These are phyloP conservation scores for Spheniscus mendiculus DNA, from an alignment of 2,113 vertebrate genomes.

Conservation along the genomic window DNA sequence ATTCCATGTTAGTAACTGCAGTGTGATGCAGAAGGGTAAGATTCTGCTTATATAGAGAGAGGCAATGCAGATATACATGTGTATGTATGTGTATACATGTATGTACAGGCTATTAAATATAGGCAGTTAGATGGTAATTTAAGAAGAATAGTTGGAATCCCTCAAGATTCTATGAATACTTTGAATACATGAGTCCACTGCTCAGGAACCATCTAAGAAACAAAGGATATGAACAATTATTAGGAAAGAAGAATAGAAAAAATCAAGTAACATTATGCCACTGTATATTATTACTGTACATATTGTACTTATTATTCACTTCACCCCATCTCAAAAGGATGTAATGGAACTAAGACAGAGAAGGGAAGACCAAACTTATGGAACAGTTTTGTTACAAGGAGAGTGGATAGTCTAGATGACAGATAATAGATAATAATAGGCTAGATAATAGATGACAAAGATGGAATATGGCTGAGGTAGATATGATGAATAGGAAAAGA, in stretches of 20 bases:
- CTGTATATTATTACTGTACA: background rate
- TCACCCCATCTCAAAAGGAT: background rate
- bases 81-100: rapidly evolving
- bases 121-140: background rate
- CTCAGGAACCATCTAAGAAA: background rate
- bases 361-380: background rate
- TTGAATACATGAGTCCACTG: background rate
- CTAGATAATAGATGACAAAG: conserved; percentile 8
- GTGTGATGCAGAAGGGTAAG: background rate
- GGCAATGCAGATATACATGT: background rate
- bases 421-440: conserved; percentile 2
- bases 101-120: background rate
- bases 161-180: background rate
- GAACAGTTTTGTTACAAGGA: background rate
- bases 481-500: background rate
- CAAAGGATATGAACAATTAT: background rate
- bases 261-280: background rate
- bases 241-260: background rate
- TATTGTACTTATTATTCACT: background rate
- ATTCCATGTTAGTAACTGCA: background rate
- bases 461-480: background rate
- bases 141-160: background rate
- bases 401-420: background rate
- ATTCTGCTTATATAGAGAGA: background rate
- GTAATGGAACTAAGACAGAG: background rate